Evolutionary conservation across 2,113 vertebrate species (phyloP).

Genomic region (Tamias sibiricus): DNA sequence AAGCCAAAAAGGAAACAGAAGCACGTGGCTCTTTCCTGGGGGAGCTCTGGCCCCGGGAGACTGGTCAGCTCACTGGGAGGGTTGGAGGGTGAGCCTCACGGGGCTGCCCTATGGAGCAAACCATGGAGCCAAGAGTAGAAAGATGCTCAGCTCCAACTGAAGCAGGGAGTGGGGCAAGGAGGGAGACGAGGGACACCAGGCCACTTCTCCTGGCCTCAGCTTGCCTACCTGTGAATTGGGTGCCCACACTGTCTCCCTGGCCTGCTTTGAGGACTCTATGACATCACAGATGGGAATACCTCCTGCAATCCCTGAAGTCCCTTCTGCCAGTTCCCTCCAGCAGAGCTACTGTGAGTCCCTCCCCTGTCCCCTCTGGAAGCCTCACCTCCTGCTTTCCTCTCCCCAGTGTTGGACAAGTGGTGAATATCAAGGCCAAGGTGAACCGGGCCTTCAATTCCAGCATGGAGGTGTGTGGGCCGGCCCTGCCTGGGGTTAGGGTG

Average conservation of each 20-base stretch:
- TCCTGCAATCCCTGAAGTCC: not conserved
- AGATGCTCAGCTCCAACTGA: not conserved
- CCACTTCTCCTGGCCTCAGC: not conserved
- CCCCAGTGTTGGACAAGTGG: constrained; percentile 95
- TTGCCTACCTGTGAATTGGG: not conserved
- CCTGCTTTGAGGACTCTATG: not conserved
- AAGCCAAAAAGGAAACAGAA: too few relatives aligned
- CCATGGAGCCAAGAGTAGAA: not conserved
- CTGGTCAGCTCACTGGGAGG: not conserved
- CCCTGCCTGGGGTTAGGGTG: not conserved
- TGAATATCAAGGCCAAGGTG: constrained; percentile 98
- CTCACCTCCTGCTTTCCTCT: constrained; percentile 70
- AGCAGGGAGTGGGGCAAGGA: rapidly evolving
- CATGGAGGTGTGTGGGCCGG: constrained; percentile 94
- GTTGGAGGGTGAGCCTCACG: not conserved
- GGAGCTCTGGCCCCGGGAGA: not conserved
- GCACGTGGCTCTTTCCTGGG: not conserved
- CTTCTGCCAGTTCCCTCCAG: too few relatives aligned
- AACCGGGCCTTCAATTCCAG: constrained; percentile 98
- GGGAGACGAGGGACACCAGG: not conserved
- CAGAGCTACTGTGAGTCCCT: not conserved
- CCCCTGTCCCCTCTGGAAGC: not conserved
- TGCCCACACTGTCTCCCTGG: not conserved
- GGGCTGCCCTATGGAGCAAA: not conserved
- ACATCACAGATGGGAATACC: not conserved